Evolutionary conservation across 2,888 invertebrate genomes (phyloP).

Genomic region (Labia minor): DNA sequence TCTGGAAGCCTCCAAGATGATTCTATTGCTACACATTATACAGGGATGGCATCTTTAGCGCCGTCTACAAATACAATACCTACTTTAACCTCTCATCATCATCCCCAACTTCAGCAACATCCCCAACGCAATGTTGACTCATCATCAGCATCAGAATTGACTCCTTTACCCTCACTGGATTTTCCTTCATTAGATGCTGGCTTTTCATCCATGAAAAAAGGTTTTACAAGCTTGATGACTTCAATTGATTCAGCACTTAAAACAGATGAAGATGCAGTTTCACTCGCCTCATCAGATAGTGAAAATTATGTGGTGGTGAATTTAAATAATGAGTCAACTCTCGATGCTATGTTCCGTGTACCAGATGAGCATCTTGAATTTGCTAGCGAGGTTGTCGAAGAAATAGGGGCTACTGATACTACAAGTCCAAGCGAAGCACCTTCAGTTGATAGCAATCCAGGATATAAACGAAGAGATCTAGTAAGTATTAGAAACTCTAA

Average conservation of each 20-base stretch:
- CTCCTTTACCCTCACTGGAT: neutral
- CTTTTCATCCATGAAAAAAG: constrained; percentile 56
- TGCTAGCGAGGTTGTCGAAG: constrained; percentile 74
- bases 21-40: constrained; percentile 24
- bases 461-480: constrained; percentile 65
- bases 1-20: constrained; percentile 75
- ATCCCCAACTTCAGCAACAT: neutral
- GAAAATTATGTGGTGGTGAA: constrained; percentile 67
- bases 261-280: constrained; percentile 61
- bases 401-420: constrained; percentile 43
- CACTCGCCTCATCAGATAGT: constrained; percentile 74
- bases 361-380: constrained; percentile 48
- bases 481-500: constrained; percentile 38
- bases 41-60: constrained; percentile 20
- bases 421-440: constrained; percentile 70
- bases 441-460: constrained; percentile 55
- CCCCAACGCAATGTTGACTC: neutral
- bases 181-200: constrained; percentile 24
- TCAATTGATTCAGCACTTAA: constrained; percentile 73
- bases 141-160: neutral
- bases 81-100: neutral
- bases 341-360: constrained; percentile 55
- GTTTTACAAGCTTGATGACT: constrained; percentile 69
- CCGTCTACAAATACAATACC: constrained; percentile 14
- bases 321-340: constrained; percentile 48